Evolutionary conservation across 2,888 invertebrate genomes (phyloP), one percentile per base, ranked within the genome.

Genomic region (Sphaeridia pumilis): DNA sequence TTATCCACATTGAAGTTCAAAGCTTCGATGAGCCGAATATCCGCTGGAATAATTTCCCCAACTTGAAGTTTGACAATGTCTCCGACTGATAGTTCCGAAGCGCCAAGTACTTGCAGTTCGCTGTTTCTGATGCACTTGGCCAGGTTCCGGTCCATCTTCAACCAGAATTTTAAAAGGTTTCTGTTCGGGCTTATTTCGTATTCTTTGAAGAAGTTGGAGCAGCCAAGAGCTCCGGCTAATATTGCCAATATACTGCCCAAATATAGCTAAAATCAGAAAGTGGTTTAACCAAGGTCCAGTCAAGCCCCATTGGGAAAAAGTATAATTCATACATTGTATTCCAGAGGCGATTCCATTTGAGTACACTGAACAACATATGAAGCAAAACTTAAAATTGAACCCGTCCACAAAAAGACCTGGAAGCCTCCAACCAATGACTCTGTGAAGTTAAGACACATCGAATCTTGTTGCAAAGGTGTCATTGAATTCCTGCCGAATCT

Each of bases 1-100:
- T 92, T 92, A 75, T 92, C 92, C 41, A 58, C 56, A 71, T 79
- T 78, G 67, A 78, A 76, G 27, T 75, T 72, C 58, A 73, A 70
- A 12, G 75, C 73, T 46, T 69, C 67, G 50, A 78, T 70, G 56
- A 78, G 69, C 53, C 78, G 70, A 55, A 78, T 70, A 65, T 78
- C 78, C 35, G 78, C 78, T 4, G 78, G 78, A 5, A 78, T 71
- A 48, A 75, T 67, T 67, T 78, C 78, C 44, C 78, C 78, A 65
- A 76, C 76, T 66, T 78, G 77, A 44, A 78, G 49, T 12, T 55
- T 48, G 3, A 52, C 46, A 22, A 55, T 55, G 24, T 55, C 55
- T 21, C 55, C 55, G n/a, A 55, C 55, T 3, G 52, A 51, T 2
- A 55, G 24, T 21, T 52, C 48, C 2, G 22, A 24, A 12, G 55